Evolutionary conservation across 2,113 vertebrate species (phyloP), one percentile per base, ranked within the genome.

Genomic region (Tonatia bakeri): DNA sequence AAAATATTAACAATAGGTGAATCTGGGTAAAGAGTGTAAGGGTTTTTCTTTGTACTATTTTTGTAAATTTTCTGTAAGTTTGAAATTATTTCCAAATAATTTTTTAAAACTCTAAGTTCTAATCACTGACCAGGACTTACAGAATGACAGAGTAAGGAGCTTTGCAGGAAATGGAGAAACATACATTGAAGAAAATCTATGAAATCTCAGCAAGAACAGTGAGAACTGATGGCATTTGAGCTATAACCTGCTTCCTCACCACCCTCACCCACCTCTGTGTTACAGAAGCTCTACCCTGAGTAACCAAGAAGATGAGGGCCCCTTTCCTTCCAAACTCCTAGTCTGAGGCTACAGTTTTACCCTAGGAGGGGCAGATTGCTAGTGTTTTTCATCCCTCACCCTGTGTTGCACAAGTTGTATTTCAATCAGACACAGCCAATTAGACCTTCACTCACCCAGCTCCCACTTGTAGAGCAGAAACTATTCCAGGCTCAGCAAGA

Each of bases 181-280:
- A 93, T 14, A 64, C 31, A 94, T 1, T 93, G 61, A 92, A 91
- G 77, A 92, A 94, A 96, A 50, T 70, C 36, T 69, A 87, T 31
- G 77, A 91, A 64, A 83, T 88, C 38, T 91, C 75, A 92, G 50
- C 31, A 88, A 14, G 28, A 96, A 87, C 33, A 90, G 43, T 38
- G 28, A 84, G n/a, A 76, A 22, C 36, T 12, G 56, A 70, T 82
- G 26, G 11, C 14, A 88, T 65, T 19, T 90, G 43, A 92, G 45
- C 38, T 79, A 45, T 10, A 20, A 79, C 20, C 26, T 87, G 43
- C 52, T 83, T 89, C 17, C 54, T 84, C 75, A 83, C 59, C 28
- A 87, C 75, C 47, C 26, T 43, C 22, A 19, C 36, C 45, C 47
- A 96, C 40, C 31, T 88, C 40, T 80, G 64, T 67, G 31, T 94